phyloP scores from a whole-genome alignment of 2,888 invertebrate genomes.

The Crioceris asparagi region DNA sequence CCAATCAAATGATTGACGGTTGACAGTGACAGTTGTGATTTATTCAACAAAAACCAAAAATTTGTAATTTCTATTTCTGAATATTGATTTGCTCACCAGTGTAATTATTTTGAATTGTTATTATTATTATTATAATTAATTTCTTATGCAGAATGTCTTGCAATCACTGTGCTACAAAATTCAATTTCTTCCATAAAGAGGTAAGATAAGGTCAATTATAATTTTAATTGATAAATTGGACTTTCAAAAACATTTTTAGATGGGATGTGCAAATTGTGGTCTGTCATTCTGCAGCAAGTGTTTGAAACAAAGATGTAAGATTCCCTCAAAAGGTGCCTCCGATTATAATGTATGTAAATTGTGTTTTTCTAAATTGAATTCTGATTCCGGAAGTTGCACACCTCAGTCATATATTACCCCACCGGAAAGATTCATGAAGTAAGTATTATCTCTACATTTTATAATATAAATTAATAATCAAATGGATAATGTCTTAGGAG shows the following conservation, averaged over 20 bases:
- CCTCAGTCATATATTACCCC: slow-evolving; percentile 31
- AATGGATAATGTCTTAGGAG: too few relatives aligned
- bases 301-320: slow-evolving; percentile 56
- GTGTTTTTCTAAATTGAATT: slow-evolving; percentile 39
- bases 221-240: neutral
- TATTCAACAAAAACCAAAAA: too few relatives aligned
- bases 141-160: slow-evolving; percentile 49
- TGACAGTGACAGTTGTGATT: too few relatives aligned
- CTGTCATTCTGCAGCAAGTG: slow-evolving; percentile 77
- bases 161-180: slow-evolving; percentile 59
- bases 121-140: too few relatives aligned
- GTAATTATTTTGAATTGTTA: slow-evolving; percentile 7
- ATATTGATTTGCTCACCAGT: too few relatives aligned
- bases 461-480: too few relatives aligned
- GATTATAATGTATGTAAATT: slow-evolving; percentile 53
- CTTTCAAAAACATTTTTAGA: slow-evolving; percentile 42
- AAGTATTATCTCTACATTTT: too few relatives aligned
- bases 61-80: too few relatives aligned
- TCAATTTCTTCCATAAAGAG: slow-evolving; percentile 62
- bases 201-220: slow-evolving; percentile 35
- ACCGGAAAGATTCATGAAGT: slow-evolving; percentile 50
- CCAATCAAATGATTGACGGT: too few relatives aligned
- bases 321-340: slow-evolving; percentile 48
- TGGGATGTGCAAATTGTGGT: slow-evolving; percentile 75
- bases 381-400: slow-evolving; percentile 17